Evolutionary conservation across 2,888 invertebrate genomes (phyloP), one percentile per base, ranked within the genome.

Genomic region (Oxytorus armatus): DNA sequence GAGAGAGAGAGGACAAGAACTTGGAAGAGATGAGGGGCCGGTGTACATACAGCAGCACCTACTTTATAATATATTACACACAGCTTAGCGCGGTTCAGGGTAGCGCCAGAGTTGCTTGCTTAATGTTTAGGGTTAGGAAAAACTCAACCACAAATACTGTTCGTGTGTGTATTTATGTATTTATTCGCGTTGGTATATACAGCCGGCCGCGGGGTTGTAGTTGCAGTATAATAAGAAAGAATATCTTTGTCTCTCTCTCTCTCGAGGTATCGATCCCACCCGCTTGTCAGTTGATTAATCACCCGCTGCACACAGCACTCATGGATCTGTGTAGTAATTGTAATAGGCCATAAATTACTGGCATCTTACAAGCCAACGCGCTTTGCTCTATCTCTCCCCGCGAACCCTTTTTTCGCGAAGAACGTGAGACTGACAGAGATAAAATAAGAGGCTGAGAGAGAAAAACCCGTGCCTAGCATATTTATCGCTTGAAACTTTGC

Each of bases 281-380:
- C 72, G 84, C 82, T 84, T 84, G 84, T 85, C 84, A 85, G 84
- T 86, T 84, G 84, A 86, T 87, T 86, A 86, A 87, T 87, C 85
- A 86, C 79, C 61, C 82, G 82, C 77, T 85, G 14, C 57, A 51
- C 55, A 55, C 11, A 44, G 47, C 29, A 42, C 63, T 73, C 86
- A 83, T 75, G 53, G 47, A 77, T 75, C 72, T 53, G 53, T 63
- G 63, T 66, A 80, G 85, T 84, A 87, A 86, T 87, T 85, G 85
- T 86, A 86, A 86, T 86, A 85, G 83, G 84, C 82, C 83, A 86
- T 87, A 86, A 87, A 86, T 87, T 85, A 87, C 84, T 84, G 57
- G 81, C 82, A 83, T 87, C 83, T 85, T 84, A 87, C 85, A 83
- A 85, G 81, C 81, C 79, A 79, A 59, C 59, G 72, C 74, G 80